A percentile compares a stretch with the other conserved stretches of the same genome.
Conservation (phyloP, 2,797 vertebrate species). For the Dryobates pubescens region DNA sequence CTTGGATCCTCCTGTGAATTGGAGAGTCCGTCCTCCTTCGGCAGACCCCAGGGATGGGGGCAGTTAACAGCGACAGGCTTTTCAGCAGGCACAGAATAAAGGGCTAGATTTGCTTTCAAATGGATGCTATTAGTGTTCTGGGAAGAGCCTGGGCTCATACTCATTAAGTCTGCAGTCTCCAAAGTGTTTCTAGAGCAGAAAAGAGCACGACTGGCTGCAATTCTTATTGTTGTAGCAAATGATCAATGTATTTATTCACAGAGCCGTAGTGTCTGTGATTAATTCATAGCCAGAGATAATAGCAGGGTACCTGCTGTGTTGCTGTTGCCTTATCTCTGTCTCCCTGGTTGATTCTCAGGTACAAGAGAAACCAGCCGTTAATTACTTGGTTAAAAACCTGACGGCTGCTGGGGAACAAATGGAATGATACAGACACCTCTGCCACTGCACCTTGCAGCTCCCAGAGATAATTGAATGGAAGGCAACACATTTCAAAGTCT, state of each 20-base stretch:
- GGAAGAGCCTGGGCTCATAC: background rate
- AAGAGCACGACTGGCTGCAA: conserved; percentile 27
- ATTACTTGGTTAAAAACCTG: conserved; percentile 57
- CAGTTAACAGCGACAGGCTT: background rate
- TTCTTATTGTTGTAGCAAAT: conserved; percentile 35
- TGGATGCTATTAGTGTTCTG: conserved; percentile 37
- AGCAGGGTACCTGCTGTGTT: background rate
- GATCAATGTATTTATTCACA: conserved; percentile 39
- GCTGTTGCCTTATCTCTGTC: conserved; percentile 58
- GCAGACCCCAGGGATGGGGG: background rate
- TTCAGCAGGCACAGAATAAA: conserved; percentile 19
- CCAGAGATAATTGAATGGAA: background rate
- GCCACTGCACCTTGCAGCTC: background rate
- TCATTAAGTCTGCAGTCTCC: conserved; percentile 44
- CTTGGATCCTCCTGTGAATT: background rate
- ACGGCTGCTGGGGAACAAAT: background rate
- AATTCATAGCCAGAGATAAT: conserved; percentile 59
- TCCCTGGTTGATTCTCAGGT: conserved; percentile 49
- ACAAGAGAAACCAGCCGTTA: conserved; percentile 21
- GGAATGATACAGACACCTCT: background rate
- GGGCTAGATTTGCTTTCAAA: background rate
- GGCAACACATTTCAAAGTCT: background rate
- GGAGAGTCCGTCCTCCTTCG: background rate
- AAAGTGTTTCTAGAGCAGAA: conserved; percentile 31
- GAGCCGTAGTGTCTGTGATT: background rate